Evolutionary conservation across 2,797 vertebrate species (phyloP), one percentile per base, ranked within the genome.

Genomic region (Pantherophis alleghaniensis): DNA sequence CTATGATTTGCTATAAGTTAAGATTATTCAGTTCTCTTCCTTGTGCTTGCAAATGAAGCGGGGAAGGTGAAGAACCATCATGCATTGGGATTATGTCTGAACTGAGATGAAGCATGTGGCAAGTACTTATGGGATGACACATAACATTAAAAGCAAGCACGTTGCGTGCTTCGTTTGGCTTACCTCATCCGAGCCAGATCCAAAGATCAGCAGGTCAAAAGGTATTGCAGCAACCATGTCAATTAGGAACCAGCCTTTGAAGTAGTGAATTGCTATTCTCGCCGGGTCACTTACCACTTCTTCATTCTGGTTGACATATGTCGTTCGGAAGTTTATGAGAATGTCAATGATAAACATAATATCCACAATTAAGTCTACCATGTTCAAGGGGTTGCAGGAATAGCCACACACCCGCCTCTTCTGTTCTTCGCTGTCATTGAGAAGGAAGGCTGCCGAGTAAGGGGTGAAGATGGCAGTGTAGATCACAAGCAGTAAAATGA

Each of bases 321-420:
- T 99, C 96, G 99, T 99, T 98, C 99, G 98, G 97, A 99, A 99
- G 98, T 99, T 99, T 97, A 99, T 99, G 94, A 99, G 98, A 97
- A 99, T 99, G 98, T 99, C 99, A 94, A 99, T 99, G 97, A 99
- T 99, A 97, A 99, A 99, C 99, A 99, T 99, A 97, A 99, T 99
- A 97, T 99, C 99, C 98, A 99, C 99, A 69, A 99, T 99, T 97
- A 99, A 98, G 97, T 99, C 99, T 96, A 99, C 99, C 22, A 99
- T 98, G 95, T 99, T 99, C 90, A 99, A 97, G 51, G 99, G 99
- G 96, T 98, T 99, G 98, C 99, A 99, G 92, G 99, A 99, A 96
- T 99, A 99, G 95, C 99, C 99, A 60, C 99, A 99, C 96, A 98
- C 98, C 63, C 98, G 98, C 95, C 99, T 98, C 96, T 98, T 99